Evolutionary conservation across 2,113 vertebrate genomes (phyloP).

Genomic region (Hirundichthys speculiger): DNA sequence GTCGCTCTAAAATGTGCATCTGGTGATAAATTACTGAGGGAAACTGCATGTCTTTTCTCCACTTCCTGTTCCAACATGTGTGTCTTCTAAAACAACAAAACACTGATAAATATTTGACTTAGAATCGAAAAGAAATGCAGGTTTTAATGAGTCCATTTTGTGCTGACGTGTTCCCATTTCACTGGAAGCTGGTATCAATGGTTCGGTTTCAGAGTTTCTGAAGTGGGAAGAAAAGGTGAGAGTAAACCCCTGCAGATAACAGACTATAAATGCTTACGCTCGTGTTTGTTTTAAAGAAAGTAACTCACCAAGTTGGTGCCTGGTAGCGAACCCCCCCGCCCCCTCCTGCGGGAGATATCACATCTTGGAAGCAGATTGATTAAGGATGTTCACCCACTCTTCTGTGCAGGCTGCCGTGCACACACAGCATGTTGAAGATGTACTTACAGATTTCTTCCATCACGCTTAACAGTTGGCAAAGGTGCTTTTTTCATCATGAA

Average conservation of each 20-base stretch:
- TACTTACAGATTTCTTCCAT: background rate
- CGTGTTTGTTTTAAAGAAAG: background rate
- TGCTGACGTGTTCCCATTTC: no score
- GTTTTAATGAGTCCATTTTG: no score
- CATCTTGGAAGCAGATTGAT: slow-evolving; percentile 9
- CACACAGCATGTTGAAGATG: slow-evolving; percentile 1
- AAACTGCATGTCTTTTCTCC: no score
- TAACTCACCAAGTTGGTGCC: background rate
- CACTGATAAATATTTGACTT: no score
- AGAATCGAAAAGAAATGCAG: no score
- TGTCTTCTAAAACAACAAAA: no score
- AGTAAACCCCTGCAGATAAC: background rate
- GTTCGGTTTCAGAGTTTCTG: background rate
- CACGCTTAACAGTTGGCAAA: background rate
- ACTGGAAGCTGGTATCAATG: no score
- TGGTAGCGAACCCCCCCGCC: background rate
- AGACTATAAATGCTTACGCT: background rate
- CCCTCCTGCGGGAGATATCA: background rate
- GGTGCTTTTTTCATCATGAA: slow-evolving; percentile 1
- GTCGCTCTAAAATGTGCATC: no score
- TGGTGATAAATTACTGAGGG: no score
- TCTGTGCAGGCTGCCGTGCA: background rate
- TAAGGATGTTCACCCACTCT: slow-evolving; percentile 3
- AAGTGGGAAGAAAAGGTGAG: background rate
- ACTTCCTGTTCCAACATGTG: no score